Base-by-base conservation (phyloP, 2,797 vertebrate genomes). In the Chromis chromis region DNA sequence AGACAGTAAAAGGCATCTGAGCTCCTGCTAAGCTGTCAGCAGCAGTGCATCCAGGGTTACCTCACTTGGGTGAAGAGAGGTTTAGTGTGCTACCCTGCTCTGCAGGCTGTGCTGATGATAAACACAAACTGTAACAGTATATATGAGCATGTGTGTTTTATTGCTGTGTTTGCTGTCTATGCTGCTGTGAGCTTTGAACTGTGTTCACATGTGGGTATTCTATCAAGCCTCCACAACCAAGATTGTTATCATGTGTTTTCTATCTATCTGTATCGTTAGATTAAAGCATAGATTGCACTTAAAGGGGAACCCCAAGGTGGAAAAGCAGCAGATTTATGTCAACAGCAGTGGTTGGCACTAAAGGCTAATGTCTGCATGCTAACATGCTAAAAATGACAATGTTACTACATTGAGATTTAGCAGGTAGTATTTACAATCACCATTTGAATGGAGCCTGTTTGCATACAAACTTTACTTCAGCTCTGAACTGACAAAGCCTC, bases 41-140 rank as follows among this genome's bases (percentile, higher is more conserved):
- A 22, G 78, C 33, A 27, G 52, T 27, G 46, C 44, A 61, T 61
- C 28, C 53, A 57, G 12, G 50, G 59, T 78, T 75, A 64, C 60
- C 27, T 69, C 62, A 71, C 33, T 33, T 4, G 16, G 66, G 22
- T 27, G 58, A 57, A 59, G 55, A 24, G 27, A 6, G 0, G 4
- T 33, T 55, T 16, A 28, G 19, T 7, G 53, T 36, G 53, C 46
- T 61, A 1, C 9, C 13, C 11, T 17, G 63, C 31, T 33, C 44
- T 56, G 50, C 46, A 25, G 21, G 17, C n/a, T 79, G 52, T 24
- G 50, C 48, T 50, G 24, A 40, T 57, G 52, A 82, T 79, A 71
- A 71, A 65, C 66, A 69, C 2, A 78, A 19, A 56, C 12, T 44
- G 52, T 48, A 66, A 65, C 55, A 42, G 19, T 10, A 14, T 25